These are phyloP conservation scores for Chaetophractus vellerosus DNA, from an alignment of 2,797 vertebrate species.

Conservation along the genomic window DNA sequence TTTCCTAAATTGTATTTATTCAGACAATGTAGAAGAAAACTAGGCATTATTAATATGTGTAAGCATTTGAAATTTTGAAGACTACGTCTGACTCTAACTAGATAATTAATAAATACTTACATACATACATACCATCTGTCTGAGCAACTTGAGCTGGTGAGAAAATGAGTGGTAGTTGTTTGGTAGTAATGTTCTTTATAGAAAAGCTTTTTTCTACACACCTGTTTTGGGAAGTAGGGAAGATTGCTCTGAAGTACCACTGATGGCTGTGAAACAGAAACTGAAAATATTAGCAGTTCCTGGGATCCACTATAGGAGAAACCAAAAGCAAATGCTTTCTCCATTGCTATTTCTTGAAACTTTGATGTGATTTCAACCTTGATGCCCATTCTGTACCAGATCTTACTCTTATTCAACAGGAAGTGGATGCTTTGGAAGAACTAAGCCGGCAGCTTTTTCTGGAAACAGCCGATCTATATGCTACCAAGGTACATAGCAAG, in stretches of 20 bases:
- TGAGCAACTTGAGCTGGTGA: slow-evolving; percentile 11
- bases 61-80: background rate
- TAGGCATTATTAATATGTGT: background rate
- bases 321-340: slow-evolving; percentile 29
- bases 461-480: slow-evolving; percentile 98
- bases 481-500: slow-evolving; percentile 94
- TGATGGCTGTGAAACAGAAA: background rate
- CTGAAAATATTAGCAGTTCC: background rate
- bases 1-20: slow-evolving; percentile 20
- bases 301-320: background rate
- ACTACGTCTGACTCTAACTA: background rate
- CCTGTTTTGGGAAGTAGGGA: background rate
- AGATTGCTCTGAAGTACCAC: background rate
- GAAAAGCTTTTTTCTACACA: background rate
- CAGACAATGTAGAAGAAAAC: background rate
- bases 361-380: slow-evolving; percentile 86
- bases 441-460: slow-evolving; percentile 98
- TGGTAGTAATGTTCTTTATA: background rate
- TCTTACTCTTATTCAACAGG: slow-evolving; percentile 97
- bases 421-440: slow-evolving; percentile 98
- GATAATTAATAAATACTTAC: no score
- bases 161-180: background rate
- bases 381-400: slow-evolving; percentile 91
- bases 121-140: background rate
- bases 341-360: slow-evolving; percentile 46